These are phyloP conservation scores for Dipodomys stephensi DNA, from an alignment of 2,113 vertebrate genomes.

Conservation along the genomic window DNA sequence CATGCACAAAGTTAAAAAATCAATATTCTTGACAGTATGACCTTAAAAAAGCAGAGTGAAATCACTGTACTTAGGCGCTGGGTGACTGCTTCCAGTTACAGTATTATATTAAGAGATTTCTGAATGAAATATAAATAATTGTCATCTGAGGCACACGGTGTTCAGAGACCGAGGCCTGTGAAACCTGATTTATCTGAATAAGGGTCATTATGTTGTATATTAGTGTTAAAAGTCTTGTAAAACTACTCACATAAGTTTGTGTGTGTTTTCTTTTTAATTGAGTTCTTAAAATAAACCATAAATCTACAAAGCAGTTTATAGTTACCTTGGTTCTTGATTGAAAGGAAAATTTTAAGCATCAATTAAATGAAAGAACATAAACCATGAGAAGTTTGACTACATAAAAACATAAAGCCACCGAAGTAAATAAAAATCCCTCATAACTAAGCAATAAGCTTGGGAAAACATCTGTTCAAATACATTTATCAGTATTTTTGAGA, in stretches of 20 bases:
- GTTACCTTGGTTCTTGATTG: not conserved
- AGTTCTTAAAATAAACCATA: not conserved
- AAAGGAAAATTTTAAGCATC: slow-evolving; percentile 31
- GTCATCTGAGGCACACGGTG: not conserved
- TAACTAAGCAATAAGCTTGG: not conserved
- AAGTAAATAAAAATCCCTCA: not conserved
- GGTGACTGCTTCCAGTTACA: not conserved
- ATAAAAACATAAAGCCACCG: slow-evolving; percentile 8
- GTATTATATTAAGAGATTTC: not conserved
- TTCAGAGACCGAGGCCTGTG: not conserved
- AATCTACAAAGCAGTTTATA: not conserved
- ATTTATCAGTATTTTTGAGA: slow-evolving; percentile 53
- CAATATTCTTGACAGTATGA: slow-evolving; percentile 13
- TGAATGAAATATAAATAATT: not conserved
- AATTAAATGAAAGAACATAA: slow-evolving; percentile 12
- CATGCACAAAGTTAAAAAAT: not conserved
- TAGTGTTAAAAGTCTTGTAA: not conserved
- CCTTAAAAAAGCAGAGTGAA: not conserved
- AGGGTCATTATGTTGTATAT: not conserved
- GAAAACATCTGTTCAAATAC: slow-evolving; percentile 39
- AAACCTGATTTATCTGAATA: not conserved
- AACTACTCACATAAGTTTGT: not conserved
- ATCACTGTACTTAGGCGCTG: not conserved
- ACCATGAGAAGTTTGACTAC: not conserved
- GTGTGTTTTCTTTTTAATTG: not conserved